These are phyloP conservation scores for Oligia latruncula DNA, from an alignment of 2,888 invertebrate genomes.

Conservation along the genomic window DNA sequence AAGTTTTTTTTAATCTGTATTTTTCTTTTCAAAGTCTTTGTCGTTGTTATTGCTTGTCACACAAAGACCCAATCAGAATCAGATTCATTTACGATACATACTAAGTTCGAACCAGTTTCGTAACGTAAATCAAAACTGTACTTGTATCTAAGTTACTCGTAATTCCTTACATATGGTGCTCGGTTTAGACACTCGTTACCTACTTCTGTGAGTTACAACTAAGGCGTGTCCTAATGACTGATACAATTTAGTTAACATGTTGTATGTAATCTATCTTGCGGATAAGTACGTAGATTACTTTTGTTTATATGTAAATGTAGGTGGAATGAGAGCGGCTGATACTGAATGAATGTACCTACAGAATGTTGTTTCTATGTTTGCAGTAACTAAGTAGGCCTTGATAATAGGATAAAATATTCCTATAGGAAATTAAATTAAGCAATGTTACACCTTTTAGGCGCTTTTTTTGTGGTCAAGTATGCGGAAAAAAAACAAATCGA, in stretches of 20 bases:
- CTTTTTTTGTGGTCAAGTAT: not conserved
- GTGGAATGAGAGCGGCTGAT: constrained; percentile 6
- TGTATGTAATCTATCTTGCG: constrained; percentile 42
- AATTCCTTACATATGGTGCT: constrained; percentile 56
- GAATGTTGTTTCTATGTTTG: not conserved
- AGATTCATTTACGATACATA: constrained; percentile 10
- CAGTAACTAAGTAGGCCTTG: constrained; percentile 5
- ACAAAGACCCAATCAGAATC: not conserved
- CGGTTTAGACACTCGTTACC: constrained; percentile 49
- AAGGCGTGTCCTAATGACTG: constrained; percentile 60
- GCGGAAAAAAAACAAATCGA: not conserved
- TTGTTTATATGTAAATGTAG: constrained; percentile 36
- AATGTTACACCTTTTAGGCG: too few relatives aligned
- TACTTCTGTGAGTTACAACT: constrained; percentile 60
- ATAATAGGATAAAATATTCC: not conserved
- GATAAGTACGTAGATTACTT: constrained; percentile 37
- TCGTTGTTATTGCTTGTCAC: not conserved
- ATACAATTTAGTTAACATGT: constrained; percentile 60
- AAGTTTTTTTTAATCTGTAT: not conserved
- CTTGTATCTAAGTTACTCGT: constrained; percentile 26
- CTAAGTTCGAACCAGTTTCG: constrained; percentile 37
- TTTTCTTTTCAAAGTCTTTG: not conserved
- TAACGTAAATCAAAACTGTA: constrained; percentile 55
- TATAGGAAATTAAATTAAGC: not conserved
- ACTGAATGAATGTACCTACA: constrained; percentile 2